These are phyloP conservation scores for Teleogryllus occipitalis DNA, from an alignment of 1,140 invertebrate species.

Conservation along the genomic window DNA sequence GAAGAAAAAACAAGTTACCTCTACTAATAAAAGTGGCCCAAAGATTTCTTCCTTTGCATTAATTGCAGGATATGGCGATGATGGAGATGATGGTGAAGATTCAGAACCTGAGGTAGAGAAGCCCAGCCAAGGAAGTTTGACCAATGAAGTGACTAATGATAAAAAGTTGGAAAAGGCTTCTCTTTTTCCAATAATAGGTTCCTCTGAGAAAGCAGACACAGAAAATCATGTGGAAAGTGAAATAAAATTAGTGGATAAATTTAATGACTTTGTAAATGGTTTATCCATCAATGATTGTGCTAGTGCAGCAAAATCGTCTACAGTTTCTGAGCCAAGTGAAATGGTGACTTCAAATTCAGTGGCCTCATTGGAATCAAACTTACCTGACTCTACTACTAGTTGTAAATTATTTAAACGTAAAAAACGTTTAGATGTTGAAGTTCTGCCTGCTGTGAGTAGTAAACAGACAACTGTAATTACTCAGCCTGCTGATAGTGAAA, in stretches of 20 bases:
- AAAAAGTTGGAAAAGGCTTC: neutral
- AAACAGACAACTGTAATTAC: neutral
- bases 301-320: neutral
- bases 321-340: neutral
- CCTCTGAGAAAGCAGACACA: neutral
- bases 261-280: neutral
- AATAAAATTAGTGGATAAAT: neutral
- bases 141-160: neutral
- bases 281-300: neutral
- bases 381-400: slow-evolving; percentile 12
- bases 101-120: neutral
- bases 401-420: slow-evolving; percentile 16
- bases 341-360: neutral
- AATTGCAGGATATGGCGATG: slow-evolving; percentile 48
- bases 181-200: neutral
- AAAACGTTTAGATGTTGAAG: slow-evolving; percentile 14
- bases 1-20: slow-evolving; percentile 1
- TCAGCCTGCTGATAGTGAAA: slow-evolving; percentile 4
- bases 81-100: slow-evolving; percentile 43
- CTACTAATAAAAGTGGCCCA: slow-evolving; percentile 13
- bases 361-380: slow-evolving; percentile 12
- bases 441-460: neutral
- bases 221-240: neutral
- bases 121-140: neutral
- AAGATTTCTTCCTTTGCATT: slow-evolving; percentile 38